phyloP scores from a whole-genome alignment of 1,140 invertebrate species.

The Solenopsis fugax region DNA sequence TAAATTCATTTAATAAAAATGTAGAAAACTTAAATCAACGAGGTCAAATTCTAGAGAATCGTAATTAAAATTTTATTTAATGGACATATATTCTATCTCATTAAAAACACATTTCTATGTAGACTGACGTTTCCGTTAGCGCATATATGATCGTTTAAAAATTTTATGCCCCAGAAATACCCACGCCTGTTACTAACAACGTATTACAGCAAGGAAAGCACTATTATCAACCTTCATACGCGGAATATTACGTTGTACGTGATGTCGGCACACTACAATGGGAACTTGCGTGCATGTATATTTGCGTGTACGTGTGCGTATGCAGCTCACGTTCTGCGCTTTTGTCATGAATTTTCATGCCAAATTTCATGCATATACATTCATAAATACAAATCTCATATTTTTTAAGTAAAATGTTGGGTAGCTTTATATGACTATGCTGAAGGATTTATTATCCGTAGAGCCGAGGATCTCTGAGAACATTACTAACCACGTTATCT shows the following conservation, averaged over 20 bases:
- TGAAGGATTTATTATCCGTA: constrained; percentile 54
- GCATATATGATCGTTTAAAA: background rate
- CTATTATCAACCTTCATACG: constrained; percentile 57
- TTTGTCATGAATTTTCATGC: constrained; percentile 63
- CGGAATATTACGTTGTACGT: constrained; percentile 57
- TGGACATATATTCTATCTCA: background rate
- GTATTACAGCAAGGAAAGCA: constrained; percentile 46
- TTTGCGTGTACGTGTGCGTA: background rate
- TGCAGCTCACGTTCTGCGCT: constrained; percentile 42
- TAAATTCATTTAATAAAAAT: background rate
- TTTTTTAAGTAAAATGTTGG: constrained; percentile 63
- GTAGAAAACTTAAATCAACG: background rate
- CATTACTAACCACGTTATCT: constrained; percentile 47
- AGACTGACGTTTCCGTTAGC: constrained; percentile 10
- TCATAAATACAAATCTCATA: constrained; percentile 64
- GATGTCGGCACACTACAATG: constrained; percentile 43
- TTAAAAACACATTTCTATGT: background rate
- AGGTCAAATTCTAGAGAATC: background rate
- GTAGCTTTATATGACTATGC: constrained; percentile 47
- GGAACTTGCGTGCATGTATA: constrained; percentile 12
- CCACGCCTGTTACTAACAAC: constrained; percentile 23
- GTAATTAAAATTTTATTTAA: constrained; percentile 26
- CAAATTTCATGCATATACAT: constrained; percentile 64
- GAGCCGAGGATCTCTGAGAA: constrained; percentile 15
- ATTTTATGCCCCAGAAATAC: constrained; percentile 27